Evolutionary conservation across 2,113 vertebrate species (phyloP).

Genomic region (Cololabis saira): DNA sequence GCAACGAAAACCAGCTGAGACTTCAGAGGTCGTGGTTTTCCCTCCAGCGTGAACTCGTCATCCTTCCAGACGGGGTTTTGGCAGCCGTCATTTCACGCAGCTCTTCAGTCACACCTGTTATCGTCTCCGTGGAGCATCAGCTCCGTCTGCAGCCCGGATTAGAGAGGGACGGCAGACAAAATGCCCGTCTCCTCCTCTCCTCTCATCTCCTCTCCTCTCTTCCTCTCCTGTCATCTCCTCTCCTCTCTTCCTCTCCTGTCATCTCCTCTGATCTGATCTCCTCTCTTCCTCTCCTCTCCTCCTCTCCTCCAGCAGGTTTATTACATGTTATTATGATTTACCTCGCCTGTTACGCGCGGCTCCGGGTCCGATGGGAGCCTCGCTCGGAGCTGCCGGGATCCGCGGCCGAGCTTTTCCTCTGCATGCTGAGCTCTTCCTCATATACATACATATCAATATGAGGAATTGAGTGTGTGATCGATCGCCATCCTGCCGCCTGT

Average conservation of each 20-base stretch:
- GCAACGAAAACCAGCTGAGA: background rate
- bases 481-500: constrained; percentile 57
- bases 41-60: too few relatives aligned
- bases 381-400: background rate
- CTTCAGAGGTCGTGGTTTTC: too few relatives aligned
- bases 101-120: background rate
- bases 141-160: background rate
- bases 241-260: background rate
- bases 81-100: background rate
- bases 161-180: background rate
- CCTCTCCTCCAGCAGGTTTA: background rate
- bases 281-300: background rate
- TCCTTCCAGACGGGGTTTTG: too few relatives aligned
- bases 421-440: constrained; percentile 22
- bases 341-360: constrained; percentile 22
- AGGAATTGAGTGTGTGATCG: constrained; percentile 48
- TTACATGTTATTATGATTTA: too few relatives aligned
- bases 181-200: background rate
- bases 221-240: too few relatives aligned
- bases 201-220: too few relatives aligned
- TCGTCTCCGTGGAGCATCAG: too few relatives aligned
- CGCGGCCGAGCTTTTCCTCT: background rate
- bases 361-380: background rate
- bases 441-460: constrained; percentile 33
- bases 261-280: too few relatives aligned